Evolutionary conservation across 2,888 invertebrate genomes (phyloP), one percentile per base, ranked within the genome.

Genomic region (Eupelmus urozonus): DNA sequence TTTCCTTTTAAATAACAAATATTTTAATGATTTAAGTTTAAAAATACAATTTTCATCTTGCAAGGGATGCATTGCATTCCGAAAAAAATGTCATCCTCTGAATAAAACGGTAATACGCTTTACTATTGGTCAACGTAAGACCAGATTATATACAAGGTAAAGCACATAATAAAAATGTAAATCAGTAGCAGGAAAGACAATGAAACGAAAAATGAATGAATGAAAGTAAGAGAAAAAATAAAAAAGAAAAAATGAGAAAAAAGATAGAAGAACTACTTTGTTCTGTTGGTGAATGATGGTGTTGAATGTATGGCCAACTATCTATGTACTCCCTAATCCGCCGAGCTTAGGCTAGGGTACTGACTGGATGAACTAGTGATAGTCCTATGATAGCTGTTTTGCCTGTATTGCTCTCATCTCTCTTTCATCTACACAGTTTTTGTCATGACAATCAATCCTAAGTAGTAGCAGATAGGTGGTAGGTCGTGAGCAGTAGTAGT

Each of bases 271-370:
- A 79, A 72, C 66, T 81, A 84, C 80, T 34, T 34, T 81, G 79
- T 78, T 79, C 73, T 69, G 76, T 78, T 18, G n/a, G 57, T 71
- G 74, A 78, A 69, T 59, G 74, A 73, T 60, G 71, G 20, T 72
- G 78, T 40, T 18, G 71, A 76, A 72, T 25, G 67, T 72, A 67
- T 72, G 74, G 29, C 59, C 25, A 16, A 45, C 71, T 85, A 89
- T 89, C 89, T 88, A 89, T 89, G 88, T 89, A 89, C 89, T 90
- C 89, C 89, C 89, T 88, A 89, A 84, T 84, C 88, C 88, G 88
- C 88, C 88, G 85, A 86, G 86, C 84, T 87, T 86, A 87, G 85
- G 85, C 4, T 87, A 87, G 87, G 88, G 87, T 89, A 89, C 89
- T 88, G 88, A 89, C 88, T 89, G 89, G 86, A 88, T 88, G 86